Evolutionary conservation across 2,113 vertebrate species (phyloP).

Genomic region (Tachysurus fulvidraco): DNA sequence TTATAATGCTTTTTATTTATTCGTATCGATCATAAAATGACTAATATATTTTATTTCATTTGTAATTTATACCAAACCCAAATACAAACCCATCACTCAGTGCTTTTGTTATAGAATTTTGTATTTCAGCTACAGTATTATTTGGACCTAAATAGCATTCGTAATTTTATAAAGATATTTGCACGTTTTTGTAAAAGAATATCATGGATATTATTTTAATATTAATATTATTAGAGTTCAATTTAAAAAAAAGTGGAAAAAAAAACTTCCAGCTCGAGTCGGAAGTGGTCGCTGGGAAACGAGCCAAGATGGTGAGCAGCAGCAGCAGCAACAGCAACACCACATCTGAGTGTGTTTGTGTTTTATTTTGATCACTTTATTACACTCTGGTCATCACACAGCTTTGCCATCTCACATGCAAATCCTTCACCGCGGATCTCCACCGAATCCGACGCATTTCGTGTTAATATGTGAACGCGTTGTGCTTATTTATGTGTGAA

Average conservation of each 20-base stretch:
- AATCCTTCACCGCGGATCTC: conserved; percentile 39
- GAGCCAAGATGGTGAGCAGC: conserved; percentile 75
- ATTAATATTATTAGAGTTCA: background rate
- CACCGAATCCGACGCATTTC: background rate
- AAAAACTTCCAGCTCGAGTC: conserved; percentile 60
- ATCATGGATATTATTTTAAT: background rate
- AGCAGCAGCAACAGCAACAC: background rate
- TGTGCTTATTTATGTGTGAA: conserved; percentile 63
- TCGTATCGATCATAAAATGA: background rate
- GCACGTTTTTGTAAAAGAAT: background rate
- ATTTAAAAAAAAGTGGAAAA: background rate
- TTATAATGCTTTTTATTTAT: background rate
- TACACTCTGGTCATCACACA: conserved; percentile 51
- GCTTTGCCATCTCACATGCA: conserved; percentile 34
- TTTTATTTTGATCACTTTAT: conserved; percentile 40
- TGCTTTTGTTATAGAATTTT: background rate
- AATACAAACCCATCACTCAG: too few relatives aligned
- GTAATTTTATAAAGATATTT: background rate
- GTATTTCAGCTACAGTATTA: background rate
- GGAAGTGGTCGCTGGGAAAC: conserved; percentile 82
- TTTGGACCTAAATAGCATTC: background rate
- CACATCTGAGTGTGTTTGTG: background rate
- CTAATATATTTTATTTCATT: background rate
- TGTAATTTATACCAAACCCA: background rate
- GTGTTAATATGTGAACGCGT: conserved; percentile 56